These are phyloP conservation scores for Galaxea fascicularis DNA, from an alignment of 92 coral and sea anemone species.

Conservation along the genomic window DNA sequence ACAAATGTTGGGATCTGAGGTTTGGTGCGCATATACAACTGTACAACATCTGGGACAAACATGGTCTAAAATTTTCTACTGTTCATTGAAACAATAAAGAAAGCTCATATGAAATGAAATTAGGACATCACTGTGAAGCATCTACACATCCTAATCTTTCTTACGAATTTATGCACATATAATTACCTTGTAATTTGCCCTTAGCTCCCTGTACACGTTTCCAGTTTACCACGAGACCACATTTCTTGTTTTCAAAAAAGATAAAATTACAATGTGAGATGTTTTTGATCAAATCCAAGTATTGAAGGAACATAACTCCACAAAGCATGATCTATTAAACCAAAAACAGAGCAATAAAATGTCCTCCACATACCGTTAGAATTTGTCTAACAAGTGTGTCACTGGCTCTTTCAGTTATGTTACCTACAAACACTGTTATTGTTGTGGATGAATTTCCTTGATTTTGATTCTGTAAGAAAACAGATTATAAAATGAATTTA, in stretches of 20 bases:
- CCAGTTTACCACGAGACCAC: slow-evolving; percentile 98
- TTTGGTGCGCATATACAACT: no score
- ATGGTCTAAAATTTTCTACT: no score
- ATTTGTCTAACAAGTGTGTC: slow-evolving; percentile 99
- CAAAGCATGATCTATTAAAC: neutral
- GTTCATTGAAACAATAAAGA: no score
- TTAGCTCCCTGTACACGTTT: slow-evolving; percentile 97
- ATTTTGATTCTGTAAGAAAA: slow-evolving; percentile 42
- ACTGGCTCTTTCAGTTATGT: slow-evolving; percentile 97
- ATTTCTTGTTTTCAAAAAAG: slow-evolving; percentile 73
- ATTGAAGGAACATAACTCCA: neutral
- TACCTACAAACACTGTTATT: slow-evolving; percentile 99
- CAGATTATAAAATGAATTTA: neutral
- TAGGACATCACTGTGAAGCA: no score
- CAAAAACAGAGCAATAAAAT: neutral
- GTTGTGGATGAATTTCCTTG: slow-evolving; percentile 66
- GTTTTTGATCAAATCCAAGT: neutral
- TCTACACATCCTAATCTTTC: no score
- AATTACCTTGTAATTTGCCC: slow-evolving; percentile 98
- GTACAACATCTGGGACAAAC: no score
- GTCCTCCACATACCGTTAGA: slow-evolving; percentile 83
- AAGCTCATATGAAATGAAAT: no score
- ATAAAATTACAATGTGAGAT: neutral
- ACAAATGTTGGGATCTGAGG: no score
- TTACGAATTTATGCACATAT: no score